Percentiles rank a stretch among this genome's conserved stretches.
phyloP scores from a whole-genome alignment of 1,140 invertebrate species.

The Ceratosolen fusciceps region DNA sequence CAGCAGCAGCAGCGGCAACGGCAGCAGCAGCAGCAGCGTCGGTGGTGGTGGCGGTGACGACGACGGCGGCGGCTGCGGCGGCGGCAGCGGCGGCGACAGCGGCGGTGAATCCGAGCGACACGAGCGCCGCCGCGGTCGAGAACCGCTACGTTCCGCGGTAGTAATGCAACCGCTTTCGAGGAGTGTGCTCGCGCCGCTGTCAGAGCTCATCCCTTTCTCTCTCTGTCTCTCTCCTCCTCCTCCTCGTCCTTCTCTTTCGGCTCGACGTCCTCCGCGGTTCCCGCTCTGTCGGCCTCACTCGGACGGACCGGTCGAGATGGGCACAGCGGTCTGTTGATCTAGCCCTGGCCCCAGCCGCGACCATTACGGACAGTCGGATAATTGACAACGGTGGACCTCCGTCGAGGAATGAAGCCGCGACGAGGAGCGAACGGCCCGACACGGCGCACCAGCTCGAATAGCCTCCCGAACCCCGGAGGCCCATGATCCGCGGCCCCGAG shows the following conservation, averaged over 20 bases:
- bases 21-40: constrained; percentile 49
- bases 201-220: constrained; percentile 5
- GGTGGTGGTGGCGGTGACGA: not conserved
- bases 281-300: not conserved
- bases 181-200: constrained; percentile 48
- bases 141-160: constrained; percentile 59
- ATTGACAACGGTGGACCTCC: not conserved
- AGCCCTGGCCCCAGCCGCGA: no score
- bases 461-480: not conserved
- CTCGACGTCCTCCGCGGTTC: constrained; percentile 11
- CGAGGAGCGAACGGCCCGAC: constrained; percentile 44
- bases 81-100: constrained; percentile 39
- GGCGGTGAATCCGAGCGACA: constrained; percentile 51
- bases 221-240: not conserved
- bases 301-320: not conserved
- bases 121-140: constrained; percentile 55
- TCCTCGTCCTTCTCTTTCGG: not conserved
- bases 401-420: constrained; percentile 38
- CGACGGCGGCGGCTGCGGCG: constrained; percentile 50
- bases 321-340: not conserved
- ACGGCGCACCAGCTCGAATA: constrained; percentile 57
- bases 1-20: constrained; percentile 11
- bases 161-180: constrained; percentile 64
- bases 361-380: not conserved
- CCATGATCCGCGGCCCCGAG: not conserved